Base-by-base conservation (phyloP, 2,888 invertebrate species). In the Caenorhabditis becei region DNA sequence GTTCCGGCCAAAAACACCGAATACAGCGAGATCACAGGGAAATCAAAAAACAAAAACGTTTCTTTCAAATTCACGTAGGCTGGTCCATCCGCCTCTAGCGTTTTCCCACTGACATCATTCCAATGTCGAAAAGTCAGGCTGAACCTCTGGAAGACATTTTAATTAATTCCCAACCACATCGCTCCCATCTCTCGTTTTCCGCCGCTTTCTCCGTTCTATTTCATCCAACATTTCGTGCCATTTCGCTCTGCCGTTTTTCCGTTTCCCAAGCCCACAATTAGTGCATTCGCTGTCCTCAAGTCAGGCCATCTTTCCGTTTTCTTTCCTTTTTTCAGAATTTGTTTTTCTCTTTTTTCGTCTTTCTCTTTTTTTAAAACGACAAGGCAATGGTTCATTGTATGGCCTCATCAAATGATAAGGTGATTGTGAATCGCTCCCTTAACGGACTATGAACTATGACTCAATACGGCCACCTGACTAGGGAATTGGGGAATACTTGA, bases 221-320 rank as follows among this genome's bases (percentile, higher is more conserved):
- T 23, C 5, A 1, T 37, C 37, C 59, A 37, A 49, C 32, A 32
- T 32, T 63, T 54, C 24, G 24, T 61, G 51, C 70, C 16, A 20
- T 51, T 56, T 35, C 23, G 18, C n/a, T 35, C 20, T 35, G 11
- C 8, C 20, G 14, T 20, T 1, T 54, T n/a, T n/a, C n/a, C 47
- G 41, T 24, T 23, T 56, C 47, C 35, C 47, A 35, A 72, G 32
- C 63, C 63, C 49, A 63, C 63, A 72, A 72, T 72, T 72, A 49
- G 72, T 63, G 56, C 56, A 63, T 41, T 58, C 56, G 63, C 18
- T 54, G 71, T 56, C 41, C 71, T 71, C 35, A 10, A 58, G 14
- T 62, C 7, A 51, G 24, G 16, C 26, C 47, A 47, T 54, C 32
- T 54, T 62, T 71, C 47, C 63, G 47, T 14, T 16, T 71, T 20